Evolutionary conservation across 2,888 invertebrate genomes (phyloP).

Genomic region (Ligdia adustata): DNA sequence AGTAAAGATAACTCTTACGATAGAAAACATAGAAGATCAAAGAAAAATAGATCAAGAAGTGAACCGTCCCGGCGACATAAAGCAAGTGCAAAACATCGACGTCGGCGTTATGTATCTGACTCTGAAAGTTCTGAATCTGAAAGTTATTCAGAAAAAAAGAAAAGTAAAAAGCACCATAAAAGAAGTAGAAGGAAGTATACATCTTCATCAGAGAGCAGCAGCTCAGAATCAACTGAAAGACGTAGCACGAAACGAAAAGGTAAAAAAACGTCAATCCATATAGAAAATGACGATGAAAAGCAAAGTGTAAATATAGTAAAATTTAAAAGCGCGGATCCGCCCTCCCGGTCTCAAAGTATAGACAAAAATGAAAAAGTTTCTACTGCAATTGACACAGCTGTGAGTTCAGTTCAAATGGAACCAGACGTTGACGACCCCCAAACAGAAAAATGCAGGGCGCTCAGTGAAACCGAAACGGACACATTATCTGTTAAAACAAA

Average conservation of each 20-base stretch:
- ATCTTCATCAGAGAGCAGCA: conserved; percentile 72
- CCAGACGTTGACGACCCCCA: conserved; percentile 50
- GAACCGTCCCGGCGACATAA: conserved; percentile 69
- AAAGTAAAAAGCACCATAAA: conserved; percentile 70
- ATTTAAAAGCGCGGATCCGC: conserved; percentile 58
- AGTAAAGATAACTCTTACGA: conserved; percentile 51
- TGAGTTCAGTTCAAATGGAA: conserved; percentile 53
- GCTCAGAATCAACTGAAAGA: conserved; percentile 72
- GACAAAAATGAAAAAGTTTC: conserved; percentile 50
- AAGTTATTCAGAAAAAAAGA: conserved; percentile 64
- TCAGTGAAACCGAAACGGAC: conserved; percentile 78
- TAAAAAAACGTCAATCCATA: conserved; percentile 77
- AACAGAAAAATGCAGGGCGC: conserved; percentile 56
- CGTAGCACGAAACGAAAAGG: conserved; percentile 71
- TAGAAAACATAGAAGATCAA: conserved; percentile 54
- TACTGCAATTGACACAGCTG: conserved; percentile 29
- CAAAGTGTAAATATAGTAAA: conserved; percentile 78
- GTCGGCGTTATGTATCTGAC: conserved; percentile 57
- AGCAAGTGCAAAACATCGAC: conserved; percentile 56
- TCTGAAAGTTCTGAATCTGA: conserved; percentile 67
- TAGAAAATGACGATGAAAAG: conserved; percentile 70
- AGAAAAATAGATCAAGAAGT: conserved; percentile 76
- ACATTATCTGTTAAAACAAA: conserved; percentile 77
- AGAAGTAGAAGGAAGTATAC: conserved; percentile 70
- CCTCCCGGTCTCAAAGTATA: conserved; percentile 44